Conservation (phyloP, 2,113 vertebrate species). For the Zosterops lateralis region DNA sequence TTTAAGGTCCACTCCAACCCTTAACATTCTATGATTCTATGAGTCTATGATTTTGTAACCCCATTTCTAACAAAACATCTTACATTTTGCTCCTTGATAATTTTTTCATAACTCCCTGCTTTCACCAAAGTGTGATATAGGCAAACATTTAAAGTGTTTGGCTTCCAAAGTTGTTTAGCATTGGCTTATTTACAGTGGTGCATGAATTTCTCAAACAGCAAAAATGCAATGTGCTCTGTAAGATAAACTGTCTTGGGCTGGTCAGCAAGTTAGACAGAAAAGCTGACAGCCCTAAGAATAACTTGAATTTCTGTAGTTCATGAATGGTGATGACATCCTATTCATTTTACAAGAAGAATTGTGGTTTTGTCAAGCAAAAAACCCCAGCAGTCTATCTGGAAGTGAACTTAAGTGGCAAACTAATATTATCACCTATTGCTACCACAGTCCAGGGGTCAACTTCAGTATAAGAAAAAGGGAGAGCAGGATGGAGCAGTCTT, state of each 20-base stretch:
- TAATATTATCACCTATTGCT: neutral
- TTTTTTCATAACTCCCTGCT: neutral
- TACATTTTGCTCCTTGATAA: neutral
- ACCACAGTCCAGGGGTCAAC: neutral
- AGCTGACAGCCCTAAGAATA: neutral
- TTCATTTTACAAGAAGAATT: neutral
- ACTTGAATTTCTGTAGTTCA: neutral
- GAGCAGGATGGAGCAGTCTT: neutral
- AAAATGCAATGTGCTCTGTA: neutral
- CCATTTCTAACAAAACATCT: neutral
- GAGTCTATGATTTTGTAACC: neutral
- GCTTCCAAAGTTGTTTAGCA: neutral
- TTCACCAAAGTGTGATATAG: neutral
- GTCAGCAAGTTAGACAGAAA: neutral
- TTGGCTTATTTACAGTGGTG: neutral
- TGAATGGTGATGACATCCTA: neutral
- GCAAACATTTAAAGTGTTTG: neutral
- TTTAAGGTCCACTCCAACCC: neutral
- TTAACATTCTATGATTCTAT: neutral
- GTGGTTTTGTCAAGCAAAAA: neutral
- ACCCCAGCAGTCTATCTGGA: neutral
- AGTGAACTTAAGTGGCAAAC: neutral
- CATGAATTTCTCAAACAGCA: neutral
- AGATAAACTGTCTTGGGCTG: neutral
- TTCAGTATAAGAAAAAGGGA: neutral